Percentiles rank a stretch among this genome's conserved stretches.
These are phyloP conservation scores for Gopherus evgoodei DNA, from an alignment of 2,113 vertebrate species.

Conservation along the genomic window DNA sequence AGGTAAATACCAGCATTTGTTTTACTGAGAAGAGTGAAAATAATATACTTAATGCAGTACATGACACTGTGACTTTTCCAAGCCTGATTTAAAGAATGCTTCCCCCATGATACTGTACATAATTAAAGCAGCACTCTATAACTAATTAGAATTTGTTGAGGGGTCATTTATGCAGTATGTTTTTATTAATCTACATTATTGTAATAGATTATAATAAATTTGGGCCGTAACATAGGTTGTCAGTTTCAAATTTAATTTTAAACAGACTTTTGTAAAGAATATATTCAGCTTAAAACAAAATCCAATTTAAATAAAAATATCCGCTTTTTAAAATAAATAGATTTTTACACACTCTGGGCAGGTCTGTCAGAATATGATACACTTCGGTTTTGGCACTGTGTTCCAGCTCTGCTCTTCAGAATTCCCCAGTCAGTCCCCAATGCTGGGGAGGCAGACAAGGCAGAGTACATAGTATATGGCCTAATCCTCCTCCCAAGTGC, in stretches of 20 bases:
- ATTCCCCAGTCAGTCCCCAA: neutral
- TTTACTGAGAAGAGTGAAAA: neutral
- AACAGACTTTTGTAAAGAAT: neutral
- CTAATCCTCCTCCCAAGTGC: neutral
- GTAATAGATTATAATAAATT: neutral
- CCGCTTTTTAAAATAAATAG: neutral
- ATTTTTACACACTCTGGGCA: neutral
- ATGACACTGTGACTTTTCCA: neutral
- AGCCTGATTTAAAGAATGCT: neutral
- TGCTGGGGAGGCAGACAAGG: neutral
- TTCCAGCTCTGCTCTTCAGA: neutral
- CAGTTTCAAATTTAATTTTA: neutral
- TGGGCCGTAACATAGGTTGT: neutral
- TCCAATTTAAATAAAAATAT: neutral
- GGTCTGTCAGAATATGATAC: no score
- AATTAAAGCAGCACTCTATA: neutral
- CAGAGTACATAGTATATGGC: neutral
- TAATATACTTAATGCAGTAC: neutral
- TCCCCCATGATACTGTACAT: neutral
- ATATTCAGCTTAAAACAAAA: neutral
- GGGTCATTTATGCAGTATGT: neutral
- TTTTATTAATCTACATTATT: neutral
- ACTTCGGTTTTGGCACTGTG: neutral
- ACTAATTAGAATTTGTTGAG: neutral
- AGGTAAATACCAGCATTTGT: neutral